phyloP scores from a whole-genome alignment of 2,888 invertebrate species.

The Pycnomerus fuliginosus region DNA sequence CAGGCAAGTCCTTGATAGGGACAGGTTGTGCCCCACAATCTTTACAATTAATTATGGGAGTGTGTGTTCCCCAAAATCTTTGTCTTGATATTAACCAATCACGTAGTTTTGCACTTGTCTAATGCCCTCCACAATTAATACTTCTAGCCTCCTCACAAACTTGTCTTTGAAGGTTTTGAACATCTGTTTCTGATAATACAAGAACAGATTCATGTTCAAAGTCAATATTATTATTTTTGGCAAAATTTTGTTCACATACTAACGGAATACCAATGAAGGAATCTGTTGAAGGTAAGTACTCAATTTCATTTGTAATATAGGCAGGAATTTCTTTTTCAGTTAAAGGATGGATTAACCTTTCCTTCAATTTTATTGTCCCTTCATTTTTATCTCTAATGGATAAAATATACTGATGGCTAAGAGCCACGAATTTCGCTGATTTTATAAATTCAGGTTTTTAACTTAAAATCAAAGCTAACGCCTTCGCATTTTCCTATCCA shows the following conservation, averaged over 20 bases:
- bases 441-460: conserved; percentile 68
- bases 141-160: conserved; percentile 61
- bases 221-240: too few species aligned
- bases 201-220: too few species aligned
- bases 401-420: conserved; percentile 60
- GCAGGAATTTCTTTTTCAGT: conserved; percentile 65
- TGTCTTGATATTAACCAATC: conserved; percentile 98
- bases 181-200: too few species aligned
- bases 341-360: conserved; percentile 60
- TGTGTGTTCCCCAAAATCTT: conserved; percentile 98
- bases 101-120: conserved; percentile 76
- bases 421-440: conserved; percentile 68
- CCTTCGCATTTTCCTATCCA: conserved; percentile 91
- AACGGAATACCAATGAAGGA: conserved; percentile 70
- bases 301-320: conserved; percentile 61
- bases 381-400: conserved; percentile 41
- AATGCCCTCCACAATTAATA: conserved; percentile 70
- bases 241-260: conserved; percentile 56
- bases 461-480: conserved; percentile 65
- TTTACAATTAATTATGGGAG: conserved; percentile 88
- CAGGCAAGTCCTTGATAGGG: conserved; percentile 74
- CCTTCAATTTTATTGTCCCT: conserved; percentile 41
- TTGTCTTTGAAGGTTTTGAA: conserved; percentile 52
- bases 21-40: conserved; percentile 84
- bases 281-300: conserved; percentile 67